Conservation (phyloP, 2,888 invertebrate genomes). For the Diaprepes abbreviatus region DNA sequence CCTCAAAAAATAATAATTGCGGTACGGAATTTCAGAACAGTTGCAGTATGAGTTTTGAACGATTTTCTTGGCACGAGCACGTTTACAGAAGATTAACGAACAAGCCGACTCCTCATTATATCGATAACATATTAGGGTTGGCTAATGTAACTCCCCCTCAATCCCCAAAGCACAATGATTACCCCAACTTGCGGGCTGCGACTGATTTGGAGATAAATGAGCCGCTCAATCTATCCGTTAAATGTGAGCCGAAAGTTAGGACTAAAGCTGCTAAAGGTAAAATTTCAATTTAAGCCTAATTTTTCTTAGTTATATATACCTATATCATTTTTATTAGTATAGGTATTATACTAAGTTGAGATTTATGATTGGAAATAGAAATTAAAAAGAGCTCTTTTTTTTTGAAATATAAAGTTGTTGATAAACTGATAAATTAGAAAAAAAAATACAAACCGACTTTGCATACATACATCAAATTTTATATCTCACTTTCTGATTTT, state of each 20-base stretch:
- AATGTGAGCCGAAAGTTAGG: slow-evolving; percentile 61
- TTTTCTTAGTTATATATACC: no score
- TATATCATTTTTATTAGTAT: no score
- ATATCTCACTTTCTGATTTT: no score
- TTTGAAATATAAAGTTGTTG: no score
- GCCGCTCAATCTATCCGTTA: slow-evolving; percentile 66
- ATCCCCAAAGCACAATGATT: slow-evolving; percentile 52
- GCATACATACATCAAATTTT: no score
- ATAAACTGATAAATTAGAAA: no score
- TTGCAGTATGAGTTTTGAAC: slow-evolving; percentile 51
- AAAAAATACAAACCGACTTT: no score
- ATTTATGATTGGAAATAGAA: no score
- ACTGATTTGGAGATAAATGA: slow-evolving; percentile 60
- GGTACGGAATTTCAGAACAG: slow-evolving; percentile 48
- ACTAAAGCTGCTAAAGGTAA: slow-evolving; percentile 63
- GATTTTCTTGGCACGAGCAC: slow-evolving; percentile 86
- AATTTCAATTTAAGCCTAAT: background rate
- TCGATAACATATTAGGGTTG: slow-evolving; percentile 86
- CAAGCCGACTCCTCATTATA: slow-evolving; percentile 87
- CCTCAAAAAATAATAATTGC: slow-evolving; percentile 39
- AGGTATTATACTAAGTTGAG: no score
- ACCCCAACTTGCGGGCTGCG: slow-evolving; percentile 53
- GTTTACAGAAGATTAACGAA: slow-evolving; percentile 87
- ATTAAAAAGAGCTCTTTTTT: no score
- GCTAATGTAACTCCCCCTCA: slow-evolving; percentile 48